Evolutionary conservation across 2,797 vertebrate species (phyloP).

Genomic region (Craterocephalus amniculus): DNA sequence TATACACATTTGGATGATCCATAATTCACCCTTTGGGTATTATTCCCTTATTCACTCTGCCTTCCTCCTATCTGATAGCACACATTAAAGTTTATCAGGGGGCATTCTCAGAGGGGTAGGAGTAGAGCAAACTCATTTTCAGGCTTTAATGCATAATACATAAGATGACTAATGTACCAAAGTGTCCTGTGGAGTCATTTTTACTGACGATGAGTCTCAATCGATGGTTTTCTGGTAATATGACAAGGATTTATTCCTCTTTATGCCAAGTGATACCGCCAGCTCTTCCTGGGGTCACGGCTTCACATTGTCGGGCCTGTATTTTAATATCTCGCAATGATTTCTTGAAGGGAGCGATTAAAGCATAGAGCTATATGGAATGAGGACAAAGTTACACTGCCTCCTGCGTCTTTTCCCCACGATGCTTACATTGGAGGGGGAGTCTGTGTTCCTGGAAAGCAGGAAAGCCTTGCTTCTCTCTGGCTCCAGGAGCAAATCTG

Average conservation of each 20-base stretch:
- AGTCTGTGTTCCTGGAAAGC: constrained; percentile 77
- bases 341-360: constrained; percentile 68
- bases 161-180: constrained; percentile 88
- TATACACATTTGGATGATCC: constrained; percentile 18
- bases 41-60: constrained; percentile 32
- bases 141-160: constrained; percentile 91
- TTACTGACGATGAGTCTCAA: constrained; percentile 85
- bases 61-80: constrained; percentile 16
- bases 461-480: constrained; percentile 82
- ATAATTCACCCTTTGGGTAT: constrained; percentile 25
- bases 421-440: constrained; percentile 81
- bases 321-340: constrained; percentile 84
- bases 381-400: not conserved
- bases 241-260: constrained; percentile 85
- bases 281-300: constrained; percentile 76
- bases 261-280: constrained; percentile 83
- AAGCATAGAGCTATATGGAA: not conserved
- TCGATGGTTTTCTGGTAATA: constrained; percentile 90
- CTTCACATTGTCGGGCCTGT: constrained; percentile 50
- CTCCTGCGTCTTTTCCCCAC: not conserved
- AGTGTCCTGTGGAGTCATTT: constrained; percentile 86
- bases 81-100: constrained; percentile 58
- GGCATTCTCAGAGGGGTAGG: constrained; percentile 52
- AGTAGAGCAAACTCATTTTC: constrained; percentile 54
- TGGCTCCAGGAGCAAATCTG: constrained; percentile 86